Percentiles rank a stretch among this genome's conserved stretches.
Evolutionary conservation across 2,888 invertebrate genomes (phyloP).

Genomic region (Dexiosoma caninum): DNA sequence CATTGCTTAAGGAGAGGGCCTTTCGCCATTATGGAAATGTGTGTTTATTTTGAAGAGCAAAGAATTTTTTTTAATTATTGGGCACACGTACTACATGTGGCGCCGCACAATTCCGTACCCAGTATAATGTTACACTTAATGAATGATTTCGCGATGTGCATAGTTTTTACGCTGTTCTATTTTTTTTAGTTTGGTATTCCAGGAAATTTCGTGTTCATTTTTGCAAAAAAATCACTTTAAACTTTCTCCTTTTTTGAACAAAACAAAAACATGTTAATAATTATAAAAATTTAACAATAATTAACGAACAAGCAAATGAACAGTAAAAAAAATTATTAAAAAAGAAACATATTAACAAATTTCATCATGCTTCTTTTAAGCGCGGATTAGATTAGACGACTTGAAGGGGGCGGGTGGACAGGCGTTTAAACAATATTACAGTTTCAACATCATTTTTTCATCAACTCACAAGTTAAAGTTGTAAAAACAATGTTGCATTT

Average conservation of each 20-base stretch:
- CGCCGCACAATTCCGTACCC: too few species aligned
- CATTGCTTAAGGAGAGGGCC: too few species aligned
- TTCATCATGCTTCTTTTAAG: slow-evolving; percentile 33
- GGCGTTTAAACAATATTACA: background rate
- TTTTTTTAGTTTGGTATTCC: too few species aligned
- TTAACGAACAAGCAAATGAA: slow-evolving; percentile 45
- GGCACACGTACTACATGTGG: too few species aligned
- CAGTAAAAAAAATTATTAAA: background rate
- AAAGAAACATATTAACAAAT: slow-evolving; percentile 3
- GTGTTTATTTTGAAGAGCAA: too few species aligned
- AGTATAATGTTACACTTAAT: too few species aligned
- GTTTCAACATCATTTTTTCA: background rate
- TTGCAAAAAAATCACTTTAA: slow-evolving; percentile 1
- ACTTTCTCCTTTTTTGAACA: background rate
- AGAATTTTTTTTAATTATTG: too few species aligned
- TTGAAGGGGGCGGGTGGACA: background rate
- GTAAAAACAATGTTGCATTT: slow-evolving; percentile 48
- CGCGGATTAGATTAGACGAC: slow-evolving; percentile 23
- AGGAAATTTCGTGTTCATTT: too few species aligned
- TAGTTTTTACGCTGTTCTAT: too few species aligned
- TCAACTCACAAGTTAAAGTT: slow-evolving; percentile 59
- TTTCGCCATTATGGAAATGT: too few species aligned
- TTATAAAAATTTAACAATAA: slow-evolving; percentile 15
- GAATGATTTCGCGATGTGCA: too few species aligned
- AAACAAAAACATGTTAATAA: slow-evolving; percentile 22